These are phyloP conservation scores for Phalera bucephala DNA, from an alignment of 2,888 invertebrate genomes.

Conservation along the genomic window DNA sequence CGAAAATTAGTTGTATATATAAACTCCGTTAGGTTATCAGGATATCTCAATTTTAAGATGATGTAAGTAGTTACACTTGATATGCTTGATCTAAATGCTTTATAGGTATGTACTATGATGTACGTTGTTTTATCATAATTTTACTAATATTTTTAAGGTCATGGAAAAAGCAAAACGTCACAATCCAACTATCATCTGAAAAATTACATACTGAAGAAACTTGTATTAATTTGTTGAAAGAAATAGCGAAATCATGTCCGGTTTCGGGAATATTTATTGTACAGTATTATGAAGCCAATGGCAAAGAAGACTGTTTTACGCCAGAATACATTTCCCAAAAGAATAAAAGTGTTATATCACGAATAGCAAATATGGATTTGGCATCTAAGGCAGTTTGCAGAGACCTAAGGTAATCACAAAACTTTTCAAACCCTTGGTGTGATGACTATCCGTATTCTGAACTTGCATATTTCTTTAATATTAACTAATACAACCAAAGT, in stretches of 20 bases:
- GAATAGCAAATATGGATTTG: constrained; percentile 49
- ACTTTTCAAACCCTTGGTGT: too few relatives aligned
- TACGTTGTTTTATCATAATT: neutral
- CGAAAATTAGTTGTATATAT: constrained; percentile 35
- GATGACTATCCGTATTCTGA: too few relatives aligned
- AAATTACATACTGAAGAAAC: constrained; percentile 36
- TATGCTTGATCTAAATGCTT: too few relatives aligned
- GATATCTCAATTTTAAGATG: constrained; percentile 34
- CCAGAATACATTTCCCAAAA: constrained; percentile 30
- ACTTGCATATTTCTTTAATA: too few relatives aligned
- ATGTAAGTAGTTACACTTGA: constrained; percentile 28
- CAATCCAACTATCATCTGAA: constrained; percentile 30
- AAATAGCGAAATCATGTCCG: constrained; percentile 37
- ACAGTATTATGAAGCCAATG: constrained; percentile 24
- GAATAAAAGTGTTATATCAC: too few relatives aligned
- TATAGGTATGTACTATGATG: too few relatives aligned
- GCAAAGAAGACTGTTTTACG: constrained; percentile 15
- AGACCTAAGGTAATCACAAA: constrained; percentile 38
- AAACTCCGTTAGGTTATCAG: constrained; percentile 22
- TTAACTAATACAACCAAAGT: too few relatives aligned
- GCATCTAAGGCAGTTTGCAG: constrained; percentile 40
- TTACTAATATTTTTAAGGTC: constrained; percentile 8
- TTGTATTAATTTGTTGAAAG: constrained; percentile 36
- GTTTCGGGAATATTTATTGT: constrained; percentile 46
- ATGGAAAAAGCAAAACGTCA: constrained; percentile 20